Percentiles rank a stretch among this genome's conserved stretches.
These are phyloP conservation scores for Chironex yamaguchii DNA, from an alignment of 30 jellyfish, hydroid and myxozoan genomes.

Conservation along the genomic window DNA sequence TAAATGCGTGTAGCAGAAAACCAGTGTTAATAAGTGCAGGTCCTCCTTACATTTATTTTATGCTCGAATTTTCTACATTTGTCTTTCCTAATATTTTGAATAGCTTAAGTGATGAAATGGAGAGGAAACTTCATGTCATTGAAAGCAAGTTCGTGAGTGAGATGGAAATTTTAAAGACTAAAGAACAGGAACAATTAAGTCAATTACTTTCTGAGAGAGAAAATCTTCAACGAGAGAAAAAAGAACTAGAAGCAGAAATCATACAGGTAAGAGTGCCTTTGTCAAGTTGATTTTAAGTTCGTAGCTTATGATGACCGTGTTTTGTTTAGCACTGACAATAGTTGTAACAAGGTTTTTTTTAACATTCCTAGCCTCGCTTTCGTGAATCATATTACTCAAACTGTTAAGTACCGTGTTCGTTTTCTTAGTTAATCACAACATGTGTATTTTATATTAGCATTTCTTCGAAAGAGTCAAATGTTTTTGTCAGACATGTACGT, in stretches of 20 bases:
- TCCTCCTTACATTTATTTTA: no score
- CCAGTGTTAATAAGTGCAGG: no score
- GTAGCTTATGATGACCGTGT: background rate
- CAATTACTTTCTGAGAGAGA: conserved; percentile 77
- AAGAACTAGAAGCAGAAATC: conserved; percentile 60
- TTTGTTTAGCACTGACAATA: background rate
- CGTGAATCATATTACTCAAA: no score
- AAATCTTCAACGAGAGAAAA: conserved; percentile 59
- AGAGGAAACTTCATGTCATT: conserved; percentile 65
- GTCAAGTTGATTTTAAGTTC: background rate
- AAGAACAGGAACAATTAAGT: conserved; percentile 69
- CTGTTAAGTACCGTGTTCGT: no score
- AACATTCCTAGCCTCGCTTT: background rate
- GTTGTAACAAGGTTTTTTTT: background rate
- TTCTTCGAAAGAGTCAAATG: no score
- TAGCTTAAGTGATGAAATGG: conserved; percentile 91
- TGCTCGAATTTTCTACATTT: background rate
- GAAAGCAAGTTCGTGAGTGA: conserved; percentile 87
- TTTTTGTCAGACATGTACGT: no score
- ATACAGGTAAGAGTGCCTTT: background rate
- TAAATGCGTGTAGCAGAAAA: no score
- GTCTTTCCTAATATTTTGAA: background rate
- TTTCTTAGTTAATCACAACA: no score
- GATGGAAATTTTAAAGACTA: conserved; percentile 67
- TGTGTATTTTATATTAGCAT: no score